Evolutionary conservation across 2,797 vertebrate species (phyloP), one percentile per base, ranked within the genome.

Genomic region (Peromyscus attwateri): DNA sequence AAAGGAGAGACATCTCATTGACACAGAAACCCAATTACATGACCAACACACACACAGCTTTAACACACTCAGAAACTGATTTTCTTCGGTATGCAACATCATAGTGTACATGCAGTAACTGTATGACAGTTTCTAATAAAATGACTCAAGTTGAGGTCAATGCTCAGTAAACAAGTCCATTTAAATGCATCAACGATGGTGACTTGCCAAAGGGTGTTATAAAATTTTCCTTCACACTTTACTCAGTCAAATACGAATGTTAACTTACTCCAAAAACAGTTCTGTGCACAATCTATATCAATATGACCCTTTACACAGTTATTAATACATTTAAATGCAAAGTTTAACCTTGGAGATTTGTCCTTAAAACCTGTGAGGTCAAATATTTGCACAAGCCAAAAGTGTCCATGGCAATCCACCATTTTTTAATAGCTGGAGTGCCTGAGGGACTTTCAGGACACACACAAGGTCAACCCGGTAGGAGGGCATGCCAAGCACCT

Each of bases 141-240:
- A 97, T 87, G 90, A 71, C 96, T 76, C 68, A 98, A 98, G 98
- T 12, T 89, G 89, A 98, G 89, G 57, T 89, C 95, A 43, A 98
- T 93, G 46, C n/a, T 60, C 66, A 92, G 84, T 96, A 98, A 98
- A 98, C 88, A 98, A 96, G 57, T 97, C 94, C 91, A 97, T 95
- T 98, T 98, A 98, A 98, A 98, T 96, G 73, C 73, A 98, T 98
- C 97, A 98, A 98, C 90, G 96, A 97, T 81, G 60, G 87, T 89
- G 57, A 70, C 95, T 97, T 98, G 89, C 68, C 92, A 97, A 98
- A 98, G 13, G 66, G 83, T 0, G 0, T 88, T 93, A 97, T 82
- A 98, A 84, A 97, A 98, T 97, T 97, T 98, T 97, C 83, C 97
- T 95, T 79, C 52, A 96, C 34, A 96, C 92, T 82, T 96, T 97